Conservation (phyloP, 2,113 vertebrate genomes). For the Limanda limanda region DNA sequence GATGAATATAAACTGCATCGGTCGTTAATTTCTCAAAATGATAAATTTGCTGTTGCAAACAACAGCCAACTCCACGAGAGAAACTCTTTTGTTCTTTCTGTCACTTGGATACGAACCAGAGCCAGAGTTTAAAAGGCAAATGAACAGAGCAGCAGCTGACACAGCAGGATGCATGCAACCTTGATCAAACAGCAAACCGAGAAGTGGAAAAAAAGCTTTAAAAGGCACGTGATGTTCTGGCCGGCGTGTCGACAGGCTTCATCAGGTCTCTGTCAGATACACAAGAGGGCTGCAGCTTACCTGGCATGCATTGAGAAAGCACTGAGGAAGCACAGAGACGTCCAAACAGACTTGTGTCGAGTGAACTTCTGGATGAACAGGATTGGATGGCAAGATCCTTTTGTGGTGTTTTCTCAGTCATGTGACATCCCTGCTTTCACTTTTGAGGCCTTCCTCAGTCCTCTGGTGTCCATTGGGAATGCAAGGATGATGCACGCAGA, state of each 20-base stretch:
- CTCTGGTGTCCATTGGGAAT: too few relatives aligned
- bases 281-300: background rate
- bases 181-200: slow-evolving; percentile 41
- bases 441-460: too few relatives aligned
- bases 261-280: background rate
- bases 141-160: slow-evolving; percentile 24
- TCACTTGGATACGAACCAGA: slow-evolving; percentile 5
- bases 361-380: background rate
- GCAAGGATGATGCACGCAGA: background rate
- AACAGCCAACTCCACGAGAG: slow-evolving; percentile 8
- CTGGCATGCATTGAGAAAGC: background rate
- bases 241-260: background rate
- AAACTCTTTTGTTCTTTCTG: background rate
- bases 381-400: background rate
- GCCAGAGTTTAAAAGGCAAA: slow-evolving; percentile 33
- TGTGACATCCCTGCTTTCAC: too few relatives aligned
- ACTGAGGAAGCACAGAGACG: slow-evolving; percentile 5
- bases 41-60: slow-evolving; percentile 8
- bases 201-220: background rate
- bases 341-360: background rate
- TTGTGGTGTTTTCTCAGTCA: background rate
- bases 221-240: slow-evolving; percentile 10
- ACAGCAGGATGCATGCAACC: slow-evolving; percentile 31
- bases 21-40: background rate
- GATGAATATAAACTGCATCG: background rate